phyloP scores from a whole-genome alignment of 2,797 vertebrate species.

The Momotus momota region DNA sequence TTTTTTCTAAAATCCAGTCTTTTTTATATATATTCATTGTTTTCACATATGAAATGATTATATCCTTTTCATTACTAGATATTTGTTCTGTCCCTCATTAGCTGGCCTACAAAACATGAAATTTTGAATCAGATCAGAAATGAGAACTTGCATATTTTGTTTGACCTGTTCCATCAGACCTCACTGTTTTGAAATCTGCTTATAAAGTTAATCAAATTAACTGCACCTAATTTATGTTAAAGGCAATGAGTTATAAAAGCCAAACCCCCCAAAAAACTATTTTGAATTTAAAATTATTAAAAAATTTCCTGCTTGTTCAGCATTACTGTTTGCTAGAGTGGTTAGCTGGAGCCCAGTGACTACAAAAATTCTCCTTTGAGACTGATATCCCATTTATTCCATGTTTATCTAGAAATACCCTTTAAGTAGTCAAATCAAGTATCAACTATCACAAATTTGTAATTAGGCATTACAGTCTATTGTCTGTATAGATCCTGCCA shows the following conservation, averaged over 20 bases:
- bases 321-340: not conserved
- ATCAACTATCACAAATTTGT: not conserved
- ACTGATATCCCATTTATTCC: not conserved
- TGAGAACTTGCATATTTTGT: not conserved
- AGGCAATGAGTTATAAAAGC: not conserved
- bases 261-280: not conserved
- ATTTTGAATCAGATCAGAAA: not conserved
- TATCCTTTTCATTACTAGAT: not conserved
- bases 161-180: not conserved
- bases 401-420: not conserved
- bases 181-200: not conserved
- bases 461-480: not conserved
- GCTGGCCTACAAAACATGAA: not conserved
- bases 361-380: not conserved
- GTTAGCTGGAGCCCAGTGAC: not conserved
- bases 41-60: not conserved
- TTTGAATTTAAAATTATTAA: not conserved
- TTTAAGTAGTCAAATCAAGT: not conserved
- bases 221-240: not conserved
- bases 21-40: not conserved
- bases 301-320: not conserved
- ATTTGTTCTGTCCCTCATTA: not conserved
- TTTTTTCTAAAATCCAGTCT: not conserved
- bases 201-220: not conserved
- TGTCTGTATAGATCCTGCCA: not conserved